Conservation (phyloP, 2,797 vertebrate species). For the Eulemur albifrons region DNA sequence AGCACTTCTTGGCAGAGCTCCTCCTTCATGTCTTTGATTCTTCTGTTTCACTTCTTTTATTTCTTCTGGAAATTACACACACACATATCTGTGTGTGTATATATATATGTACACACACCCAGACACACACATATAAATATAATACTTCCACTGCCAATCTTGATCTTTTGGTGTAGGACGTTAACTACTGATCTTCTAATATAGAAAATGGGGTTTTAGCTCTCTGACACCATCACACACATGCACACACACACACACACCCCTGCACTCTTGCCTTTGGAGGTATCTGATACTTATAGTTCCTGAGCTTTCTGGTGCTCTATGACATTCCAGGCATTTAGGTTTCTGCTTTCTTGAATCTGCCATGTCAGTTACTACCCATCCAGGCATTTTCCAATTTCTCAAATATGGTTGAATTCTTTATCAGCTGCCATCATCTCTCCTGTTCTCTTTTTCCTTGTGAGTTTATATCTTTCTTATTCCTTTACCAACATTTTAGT, state of each 20-base stretch:
- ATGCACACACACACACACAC: no score
- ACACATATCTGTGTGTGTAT: neutral
- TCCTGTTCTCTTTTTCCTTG: neutral
- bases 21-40: neutral
- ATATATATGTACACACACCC: neutral
- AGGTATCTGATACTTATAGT: neutral
- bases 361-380: neutral
- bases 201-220: neutral
- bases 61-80: neutral
- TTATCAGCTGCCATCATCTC: neutral
- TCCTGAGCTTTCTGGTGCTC: neutral
- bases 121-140: neutral
- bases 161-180: neutral
- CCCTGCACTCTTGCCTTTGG: neutral
- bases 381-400: neutral
- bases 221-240: neutral
- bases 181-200: neutral
- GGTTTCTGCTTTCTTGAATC: neutral
- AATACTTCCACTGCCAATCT: neutral
- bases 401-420: neutral
- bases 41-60: neutral
- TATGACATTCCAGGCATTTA: neutral
- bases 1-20: neutral
- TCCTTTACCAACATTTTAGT: neutral
- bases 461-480: neutral